Percentiles rank a stretch among this genome's conserved stretches.
Conservation (phyloP, 2,113 vertebrate genomes). For the Limanda limanda region DNA sequence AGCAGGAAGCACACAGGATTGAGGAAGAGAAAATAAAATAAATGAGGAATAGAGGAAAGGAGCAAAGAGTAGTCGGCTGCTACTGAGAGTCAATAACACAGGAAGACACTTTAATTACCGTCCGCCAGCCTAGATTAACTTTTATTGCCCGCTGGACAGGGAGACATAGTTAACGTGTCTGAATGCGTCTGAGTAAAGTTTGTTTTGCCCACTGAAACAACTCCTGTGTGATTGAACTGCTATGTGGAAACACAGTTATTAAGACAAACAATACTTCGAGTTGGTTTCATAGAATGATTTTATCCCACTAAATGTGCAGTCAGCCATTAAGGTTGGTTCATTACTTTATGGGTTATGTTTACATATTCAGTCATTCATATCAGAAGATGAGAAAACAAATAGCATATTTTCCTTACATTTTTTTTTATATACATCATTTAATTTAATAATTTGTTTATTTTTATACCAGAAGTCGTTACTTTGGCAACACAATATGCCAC, state of each 20-base stretch:
- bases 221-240: neutral
- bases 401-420: too few species aligned
- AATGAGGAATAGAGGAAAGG: constrained; percentile 49
- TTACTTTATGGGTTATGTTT: too few species aligned
- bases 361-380: too few species aligned
- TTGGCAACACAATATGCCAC: neutral
- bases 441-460: too few species aligned
- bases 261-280: neutral
- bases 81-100: constrained; percentile 73
- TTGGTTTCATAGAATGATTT: too few species aligned
- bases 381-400: too few species aligned
- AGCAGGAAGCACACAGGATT: constrained; percentile 67
- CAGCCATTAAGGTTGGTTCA: too few species aligned
- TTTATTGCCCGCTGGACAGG: constrained; percentile 59
- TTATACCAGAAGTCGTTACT: neutral
- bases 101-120: constrained; percentile 80
- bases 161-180: constrained; percentile 43
- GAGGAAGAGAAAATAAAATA: constrained; percentile 50
- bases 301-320: too few species aligned
- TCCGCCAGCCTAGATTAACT: constrained; percentile 72
- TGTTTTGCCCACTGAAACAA: constrained; percentile 11
- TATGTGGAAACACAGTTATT: neutral
- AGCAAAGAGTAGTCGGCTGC: constrained; percentile 44
- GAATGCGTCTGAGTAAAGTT: constrained; percentile 35
- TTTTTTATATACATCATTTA: too few species aligned